Evolutionary conservation across 2,888 invertebrate species (phyloP).

Genomic region (Athrips mouffetella): DNA sequence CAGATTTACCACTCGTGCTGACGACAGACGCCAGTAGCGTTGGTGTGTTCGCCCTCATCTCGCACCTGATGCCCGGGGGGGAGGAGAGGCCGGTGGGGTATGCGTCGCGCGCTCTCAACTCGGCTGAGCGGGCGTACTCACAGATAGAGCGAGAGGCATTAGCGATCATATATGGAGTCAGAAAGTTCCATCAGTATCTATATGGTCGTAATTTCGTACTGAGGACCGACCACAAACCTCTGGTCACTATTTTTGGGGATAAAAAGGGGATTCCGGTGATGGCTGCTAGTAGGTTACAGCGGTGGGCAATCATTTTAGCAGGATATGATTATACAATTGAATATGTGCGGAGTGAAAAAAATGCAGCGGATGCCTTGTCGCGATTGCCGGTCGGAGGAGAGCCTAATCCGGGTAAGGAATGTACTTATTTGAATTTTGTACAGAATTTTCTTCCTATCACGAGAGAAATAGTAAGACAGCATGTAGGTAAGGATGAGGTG

Average conservation of each 20-base stretch:
- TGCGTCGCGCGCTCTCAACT: conserved; percentile 15
- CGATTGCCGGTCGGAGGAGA: background rate
- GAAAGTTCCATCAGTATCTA: conserved; percentile 21
- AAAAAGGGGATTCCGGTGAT: conserved; percentile 22
- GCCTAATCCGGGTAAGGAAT: background rate
- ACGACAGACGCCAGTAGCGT: conserved; percentile 21
- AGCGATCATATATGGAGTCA: conserved; percentile 18
- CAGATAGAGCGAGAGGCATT: conserved; percentile 21
- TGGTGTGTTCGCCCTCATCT: conserved; percentile 20
- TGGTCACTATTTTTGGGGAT: conserved; percentile 22
- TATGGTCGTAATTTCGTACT: conserved; percentile 18
- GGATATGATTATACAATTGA: conserved; percentile 12
- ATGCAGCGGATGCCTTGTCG: conserved; percentile 13
- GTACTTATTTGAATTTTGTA: conserved; percentile 15
- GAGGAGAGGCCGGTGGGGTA: conserved; percentile 19
- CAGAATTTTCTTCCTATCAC: conserved; percentile 12
- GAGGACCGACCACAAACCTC: conserved; percentile 21
- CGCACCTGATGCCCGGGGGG: conserved; percentile 13
- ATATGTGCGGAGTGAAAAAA: background rate
- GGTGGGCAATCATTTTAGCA: conserved; percentile 17
- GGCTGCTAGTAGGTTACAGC: conserved; percentile 20
- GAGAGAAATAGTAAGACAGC: background rate
- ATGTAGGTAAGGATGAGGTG: background rate
- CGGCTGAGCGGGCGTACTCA: conserved; percentile 10
- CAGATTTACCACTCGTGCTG: conserved; percentile 16